These are phyloP conservation scores for Thamnophis elegans DNA, from an alignment of 2,797 vertebrate species.

Conservation along the genomic window DNA sequence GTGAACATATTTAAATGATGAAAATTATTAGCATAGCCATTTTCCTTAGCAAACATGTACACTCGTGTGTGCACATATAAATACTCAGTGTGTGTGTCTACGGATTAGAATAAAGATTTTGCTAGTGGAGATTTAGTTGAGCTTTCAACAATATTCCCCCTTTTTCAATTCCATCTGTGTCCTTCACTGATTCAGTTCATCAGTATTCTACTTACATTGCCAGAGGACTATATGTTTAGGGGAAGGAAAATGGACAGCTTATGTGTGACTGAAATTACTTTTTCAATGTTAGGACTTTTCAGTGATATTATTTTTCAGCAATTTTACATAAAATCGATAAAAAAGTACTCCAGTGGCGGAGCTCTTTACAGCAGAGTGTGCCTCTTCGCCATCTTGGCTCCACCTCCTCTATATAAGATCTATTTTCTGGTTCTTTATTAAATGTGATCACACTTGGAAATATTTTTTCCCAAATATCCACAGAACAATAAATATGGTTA, in stretches of 20 bases:
- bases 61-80: background rate
- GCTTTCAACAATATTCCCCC: background rate
- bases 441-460: background rate
- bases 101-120: background rate
- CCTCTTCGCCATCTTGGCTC: background rate
- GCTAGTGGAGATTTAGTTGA: background rate
- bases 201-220: background rate
- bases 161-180: slow-evolving; percentile 14
- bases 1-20: background rate
- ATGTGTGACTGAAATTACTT: background rate
- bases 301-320: background rate
- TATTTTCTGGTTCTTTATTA: background rate
- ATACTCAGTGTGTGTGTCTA: background rate
- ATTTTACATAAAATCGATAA: background rate
- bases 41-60: background rate
- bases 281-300: background rate
- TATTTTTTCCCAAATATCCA: background rate
- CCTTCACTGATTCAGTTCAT: background rate
- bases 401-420: background rate
- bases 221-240: background rate
- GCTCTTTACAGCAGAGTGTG: background rate
- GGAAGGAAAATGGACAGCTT: background rate
- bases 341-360: background rate
- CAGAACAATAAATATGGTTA: background rate
- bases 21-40: background rate